Base-by-base conservation (phyloP, 1,140 invertebrate genomes). In the Calephelis virginiensis region DNA sequence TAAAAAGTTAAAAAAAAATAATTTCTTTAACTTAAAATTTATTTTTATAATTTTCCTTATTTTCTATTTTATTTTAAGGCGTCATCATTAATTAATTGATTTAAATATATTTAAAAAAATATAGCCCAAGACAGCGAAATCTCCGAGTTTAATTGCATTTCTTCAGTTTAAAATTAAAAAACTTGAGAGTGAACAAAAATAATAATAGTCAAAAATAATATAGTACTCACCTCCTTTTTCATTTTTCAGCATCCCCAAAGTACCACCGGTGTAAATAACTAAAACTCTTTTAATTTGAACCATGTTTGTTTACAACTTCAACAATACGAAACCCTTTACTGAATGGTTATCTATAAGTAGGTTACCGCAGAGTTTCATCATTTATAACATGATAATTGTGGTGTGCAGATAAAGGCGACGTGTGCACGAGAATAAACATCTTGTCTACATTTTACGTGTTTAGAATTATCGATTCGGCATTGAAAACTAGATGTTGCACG, bases 231-330 rank as follows among this genome's bases (percentile, higher is more conserved):
- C 95, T 92, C 95, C 94, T 64, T 94, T 90, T 37, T 94, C 91
- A 84, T 96, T 96, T 71, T 95, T 93, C 76, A 95, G 90, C 97
- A 98, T 98, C 50, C 97, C 97, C 79, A 98, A 97, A 2, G 97
- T 98, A 43, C 97, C 97, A 9, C 97, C 97, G 0, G 96, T 97
- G 76, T 97, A 98, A 1, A 98, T 92, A 13, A 97, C 96, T 1
- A 97, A 90, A 5, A 97, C 94, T 73, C 91, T 87, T 17, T 77
- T 83, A 11, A 67, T 71, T 71, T 75, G 67, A 63, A 69, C 71
- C 87, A 88, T 89, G 67, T 77, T 81, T 63, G 17, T 40, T 46
- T 14, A 38, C 3, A 61, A 61, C 37, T 66, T 37, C 17, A 17
- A 17, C 17, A 10, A 53, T 9, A 53, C 13, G 14, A 10, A 17